These are phyloP conservation scores for Catharus minimus DNA, from an alignment of 2,113 vertebrate genomes.

Conservation along the genomic window DNA sequence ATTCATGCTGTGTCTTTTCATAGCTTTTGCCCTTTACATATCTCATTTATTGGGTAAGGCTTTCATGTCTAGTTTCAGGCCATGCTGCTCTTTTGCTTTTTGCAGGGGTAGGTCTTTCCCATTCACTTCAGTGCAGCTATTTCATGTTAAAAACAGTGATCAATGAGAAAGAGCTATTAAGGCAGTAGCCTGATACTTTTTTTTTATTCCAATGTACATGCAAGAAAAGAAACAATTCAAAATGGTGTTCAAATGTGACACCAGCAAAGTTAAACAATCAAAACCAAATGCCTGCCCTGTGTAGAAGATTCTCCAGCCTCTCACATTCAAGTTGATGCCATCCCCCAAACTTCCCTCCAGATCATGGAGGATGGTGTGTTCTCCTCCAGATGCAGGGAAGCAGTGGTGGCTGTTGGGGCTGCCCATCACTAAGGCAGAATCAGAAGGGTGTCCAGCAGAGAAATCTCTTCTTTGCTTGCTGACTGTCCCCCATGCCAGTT, in stretches of 20 bases:
- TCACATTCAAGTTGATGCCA: background rate
- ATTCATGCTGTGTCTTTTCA: constrained; percentile 20
- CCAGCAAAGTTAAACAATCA: background rate
- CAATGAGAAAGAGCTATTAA: background rate
- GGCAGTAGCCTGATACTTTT: background rate
- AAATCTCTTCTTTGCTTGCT: background rate
- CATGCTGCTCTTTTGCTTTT: background rate
- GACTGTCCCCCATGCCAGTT: background rate
- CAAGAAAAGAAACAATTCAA: background rate
- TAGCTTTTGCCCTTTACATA: constrained; percentile 40
- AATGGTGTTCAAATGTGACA: background rate
- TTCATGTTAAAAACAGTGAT: background rate
- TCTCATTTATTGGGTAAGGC: constrained; percentile 18
- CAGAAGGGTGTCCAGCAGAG: background rate
- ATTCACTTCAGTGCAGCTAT: background rate
- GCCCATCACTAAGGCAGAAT: background rate
- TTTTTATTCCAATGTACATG: background rate
- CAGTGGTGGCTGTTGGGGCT: accelerated
- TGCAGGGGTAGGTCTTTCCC: background rate
- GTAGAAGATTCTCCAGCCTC: background rate
- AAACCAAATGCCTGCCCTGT: background rate
- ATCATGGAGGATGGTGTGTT: too few relatives aligned
- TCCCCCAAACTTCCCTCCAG: background rate
- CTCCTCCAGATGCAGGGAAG: background rate
- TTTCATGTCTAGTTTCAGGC: constrained; percentile 47